Evolutionary conservation across 1,140 invertebrate genomes (phyloP).

Genomic region (Chironomus striatipennis): DNA sequence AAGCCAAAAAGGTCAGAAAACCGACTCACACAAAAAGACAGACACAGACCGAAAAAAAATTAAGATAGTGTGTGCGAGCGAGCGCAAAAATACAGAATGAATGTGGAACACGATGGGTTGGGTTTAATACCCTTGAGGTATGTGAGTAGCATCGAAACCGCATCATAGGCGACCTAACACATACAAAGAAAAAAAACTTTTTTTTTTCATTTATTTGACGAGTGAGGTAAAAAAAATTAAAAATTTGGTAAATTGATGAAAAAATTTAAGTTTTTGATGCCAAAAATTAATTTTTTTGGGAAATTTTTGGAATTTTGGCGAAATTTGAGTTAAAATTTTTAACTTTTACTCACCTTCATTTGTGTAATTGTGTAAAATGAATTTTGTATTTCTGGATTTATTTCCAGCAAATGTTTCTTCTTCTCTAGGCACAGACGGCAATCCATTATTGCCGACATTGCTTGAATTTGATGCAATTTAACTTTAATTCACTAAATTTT

Average conservation of each 20-base stretch:
- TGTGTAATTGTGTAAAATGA: not conserved
- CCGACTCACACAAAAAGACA: not conserved
- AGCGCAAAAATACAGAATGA: not conserved
- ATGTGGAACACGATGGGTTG: not conserved
- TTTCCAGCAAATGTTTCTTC: not conserved
- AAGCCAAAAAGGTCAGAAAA: not conserved
- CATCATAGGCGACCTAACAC: not conserved
- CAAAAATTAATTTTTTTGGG: no score
- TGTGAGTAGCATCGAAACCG: not conserved
- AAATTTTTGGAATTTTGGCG: not conserved
- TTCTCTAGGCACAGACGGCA: not conserved
- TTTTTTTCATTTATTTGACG: no score
- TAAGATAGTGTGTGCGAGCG: not conserved
- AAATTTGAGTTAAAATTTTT: not conserved
- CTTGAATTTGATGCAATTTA: no score
- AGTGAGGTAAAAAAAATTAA: not conserved
- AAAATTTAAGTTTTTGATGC: not conserved
- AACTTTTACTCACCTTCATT: not conserved
- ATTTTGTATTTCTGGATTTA: not conserved
- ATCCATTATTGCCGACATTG: not conserved
- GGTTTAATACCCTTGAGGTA: conserved; percentile 3
- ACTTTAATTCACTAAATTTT: no score
- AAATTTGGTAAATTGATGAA: no score
- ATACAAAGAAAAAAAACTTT: not conserved
- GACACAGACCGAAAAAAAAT: not conserved